phyloP scores from a whole-genome alignment of 2,888 invertebrate genomes.

The Hemicrepidius hirtus region DNA sequence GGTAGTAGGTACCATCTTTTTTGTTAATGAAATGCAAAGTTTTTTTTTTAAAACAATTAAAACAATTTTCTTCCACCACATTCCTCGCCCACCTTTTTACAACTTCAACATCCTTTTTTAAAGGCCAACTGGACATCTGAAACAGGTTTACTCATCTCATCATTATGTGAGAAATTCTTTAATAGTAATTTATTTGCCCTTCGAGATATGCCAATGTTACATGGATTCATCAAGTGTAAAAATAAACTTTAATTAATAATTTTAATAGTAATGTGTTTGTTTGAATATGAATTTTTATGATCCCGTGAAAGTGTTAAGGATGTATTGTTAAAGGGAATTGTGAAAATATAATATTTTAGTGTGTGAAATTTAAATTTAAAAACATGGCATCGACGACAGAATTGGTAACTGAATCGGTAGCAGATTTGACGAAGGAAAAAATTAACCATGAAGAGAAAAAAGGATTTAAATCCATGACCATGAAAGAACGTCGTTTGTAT shows the following conservation, averaged over 20 bases:
- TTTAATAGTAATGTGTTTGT: neutral
- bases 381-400: conserved; percentile 66
- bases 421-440: conserved; percentile 54
- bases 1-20: neutral
- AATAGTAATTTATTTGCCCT: conserved; percentile 12
- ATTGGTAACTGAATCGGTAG: conserved; percentile 62
- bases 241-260: neutral
- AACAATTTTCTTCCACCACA: conserved; percentile 6
- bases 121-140: conserved; percentile 33
- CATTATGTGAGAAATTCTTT: conserved; percentile 34
- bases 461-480: conserved; percentile 52
- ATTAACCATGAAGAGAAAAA: conserved; percentile 15
- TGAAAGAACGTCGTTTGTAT: conserved; percentile 17
- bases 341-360: too few species aligned
- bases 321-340: too few species aligned
- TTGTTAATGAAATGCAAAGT: too few species aligned
- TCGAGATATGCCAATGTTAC: conserved; percentile 1
- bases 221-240: too few species aligned
- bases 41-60: neutral
- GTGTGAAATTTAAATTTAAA: too few species aligned
- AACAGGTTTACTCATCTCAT: conserved; percentile 41
- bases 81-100: conserved; percentile 26
- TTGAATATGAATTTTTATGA: neutral
- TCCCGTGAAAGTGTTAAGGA: too few species aligned
- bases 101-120: conserved; percentile 31